Conservation (phyloP, 2,113 vertebrate genomes). For the Petromus typicus region DNA sequence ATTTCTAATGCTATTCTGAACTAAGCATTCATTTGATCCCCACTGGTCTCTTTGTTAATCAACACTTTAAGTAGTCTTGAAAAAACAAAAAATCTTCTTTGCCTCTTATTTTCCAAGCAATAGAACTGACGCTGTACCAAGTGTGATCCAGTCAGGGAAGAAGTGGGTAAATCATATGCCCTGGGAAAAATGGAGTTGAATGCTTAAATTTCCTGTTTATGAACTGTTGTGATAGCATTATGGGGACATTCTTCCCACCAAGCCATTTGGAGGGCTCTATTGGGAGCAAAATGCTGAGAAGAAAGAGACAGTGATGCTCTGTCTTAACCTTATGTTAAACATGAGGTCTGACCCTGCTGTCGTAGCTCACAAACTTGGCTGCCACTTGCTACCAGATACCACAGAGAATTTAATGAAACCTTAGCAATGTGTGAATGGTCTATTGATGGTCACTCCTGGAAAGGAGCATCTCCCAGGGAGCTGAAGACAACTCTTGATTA, state of each 20-base stretch:
- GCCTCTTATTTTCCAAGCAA: slow-evolving; percentile 59
- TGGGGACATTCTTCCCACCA: not conserved
- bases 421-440: slow-evolving; percentile 25
- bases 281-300: not conserved
- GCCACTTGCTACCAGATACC: not conserved
- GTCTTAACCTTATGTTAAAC: not conserved
- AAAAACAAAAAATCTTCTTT: slow-evolving; percentile 57
- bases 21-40: slow-evolving; percentile 61
- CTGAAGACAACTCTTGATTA: slow-evolving; percentile 48
- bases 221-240: not conserved
- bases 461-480: slow-evolving; percentile 1
- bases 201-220: not conserved
- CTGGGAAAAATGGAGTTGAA: not conserved
- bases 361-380: not conserved
- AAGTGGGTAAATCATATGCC: slow-evolving; percentile 1
- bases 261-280: not conserved
- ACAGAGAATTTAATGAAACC: slow-evolving; percentile 66
- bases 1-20: slow-evolving; percentile 59
- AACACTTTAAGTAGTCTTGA: slow-evolving; percentile 21
- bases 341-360: not conserved
- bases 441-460: not conserved
- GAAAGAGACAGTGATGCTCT: not conserved
- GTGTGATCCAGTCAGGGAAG: not conserved
- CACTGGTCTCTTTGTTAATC: slow-evolving; percentile 72
- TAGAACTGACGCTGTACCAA: slow-evolving; percentile 26